phyloP scores from a whole-genome alignment of 2,888 invertebrate genomes.

The Limnephilus lunatus region DNA sequence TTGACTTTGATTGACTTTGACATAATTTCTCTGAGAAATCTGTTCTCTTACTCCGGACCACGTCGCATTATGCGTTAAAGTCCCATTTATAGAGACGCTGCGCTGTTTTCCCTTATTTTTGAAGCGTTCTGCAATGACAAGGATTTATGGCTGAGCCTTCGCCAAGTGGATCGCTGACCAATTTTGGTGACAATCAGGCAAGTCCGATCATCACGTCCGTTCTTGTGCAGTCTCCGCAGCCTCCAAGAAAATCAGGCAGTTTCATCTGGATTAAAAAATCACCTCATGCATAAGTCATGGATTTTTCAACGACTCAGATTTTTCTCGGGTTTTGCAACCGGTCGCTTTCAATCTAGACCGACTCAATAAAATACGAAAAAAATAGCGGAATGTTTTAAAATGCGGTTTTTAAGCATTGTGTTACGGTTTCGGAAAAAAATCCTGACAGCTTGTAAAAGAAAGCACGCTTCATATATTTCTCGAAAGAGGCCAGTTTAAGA shows the following conservation, averaged over 20 bases:
- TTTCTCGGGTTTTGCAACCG: not conserved
- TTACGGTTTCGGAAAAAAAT: not conserved
- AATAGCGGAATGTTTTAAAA: constrained; percentile 19
- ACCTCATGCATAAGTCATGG: constrained; percentile 35
- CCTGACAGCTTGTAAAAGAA: not conserved
- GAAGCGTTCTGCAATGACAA: constrained; percentile 37
- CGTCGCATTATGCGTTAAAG: constrained; percentile 4
- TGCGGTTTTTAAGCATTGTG: constrained; percentile 1
- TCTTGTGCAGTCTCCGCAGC: constrained; percentile 6
- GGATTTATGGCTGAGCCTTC: constrained; percentile 43
- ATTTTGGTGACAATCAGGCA: constrained; percentile 43
- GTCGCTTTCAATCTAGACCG: constrained; percentile 9
- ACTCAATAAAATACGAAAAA: constrained; percentile 27
- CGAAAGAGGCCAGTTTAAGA: not conserved
- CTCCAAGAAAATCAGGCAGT: constrained; percentile 17
- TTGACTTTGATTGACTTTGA: not conserved
- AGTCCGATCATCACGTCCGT: constrained; percentile 23
- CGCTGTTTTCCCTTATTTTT: constrained; percentile 35
- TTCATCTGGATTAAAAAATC: constrained; percentile 36
- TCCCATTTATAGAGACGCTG: constrained; percentile 17
- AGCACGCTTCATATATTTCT: not conserved
- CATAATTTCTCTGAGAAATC: not conserved
- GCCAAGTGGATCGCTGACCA: constrained; percentile 43
- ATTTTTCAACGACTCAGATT: constrained; percentile 7
- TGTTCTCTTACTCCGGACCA: not conserved